Percentiles rank a stretch among this genome's conserved stretches.
Evolutionary conservation across 1,140 invertebrate genomes (phyloP).

Genomic region (Caenorhabditis remanei): DNA sequence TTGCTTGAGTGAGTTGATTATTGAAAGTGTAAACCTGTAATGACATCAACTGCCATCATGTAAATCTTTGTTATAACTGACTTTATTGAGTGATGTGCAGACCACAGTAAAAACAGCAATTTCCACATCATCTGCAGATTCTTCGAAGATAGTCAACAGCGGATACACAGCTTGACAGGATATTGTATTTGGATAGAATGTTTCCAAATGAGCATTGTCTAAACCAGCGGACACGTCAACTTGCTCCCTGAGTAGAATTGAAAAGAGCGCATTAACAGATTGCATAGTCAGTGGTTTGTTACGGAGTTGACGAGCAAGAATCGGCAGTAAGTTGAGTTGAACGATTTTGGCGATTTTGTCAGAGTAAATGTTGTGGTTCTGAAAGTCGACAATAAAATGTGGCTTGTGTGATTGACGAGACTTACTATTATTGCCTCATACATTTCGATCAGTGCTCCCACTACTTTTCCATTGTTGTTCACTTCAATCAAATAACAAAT

Average conservation of each 20-base stretch:
- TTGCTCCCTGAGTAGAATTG: constrained; percentile 32
- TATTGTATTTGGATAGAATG: constrained; percentile 3
- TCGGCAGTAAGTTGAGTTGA: not conserved
- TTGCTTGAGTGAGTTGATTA: constrained; percentile 37
- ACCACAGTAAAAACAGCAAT: constrained; percentile 7
- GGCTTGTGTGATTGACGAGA: too few relatives aligned
- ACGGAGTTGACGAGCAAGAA: constrained; percentile 6
- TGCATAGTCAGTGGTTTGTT: constrained; percentile 21
- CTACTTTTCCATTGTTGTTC: constrained; percentile 30
- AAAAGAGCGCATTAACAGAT: constrained; percentile 32
- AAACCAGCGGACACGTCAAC: constrained; percentile 30
- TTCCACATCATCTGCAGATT: constrained; percentile 41
- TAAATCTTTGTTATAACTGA: not conserved
- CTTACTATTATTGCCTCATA: constrained; percentile 33
- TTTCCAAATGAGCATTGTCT: constrained; percentile 36
- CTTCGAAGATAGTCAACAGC: constrained; percentile 2
- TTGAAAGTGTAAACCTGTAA: constrained; percentile 47
- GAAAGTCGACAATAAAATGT: not conserved
- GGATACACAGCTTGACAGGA: constrained; percentile 28
- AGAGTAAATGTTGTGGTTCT: constrained; percentile 43
- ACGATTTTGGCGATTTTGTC: constrained; percentile 47
- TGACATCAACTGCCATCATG: not conserved
- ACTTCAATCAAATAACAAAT: constrained; percentile 30
- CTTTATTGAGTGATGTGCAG: constrained; percentile 28
- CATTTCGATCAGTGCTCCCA: constrained; percentile 28